Percentiles rank a stretch among this genome's conserved stretches.
phyloP scores from a whole-genome alignment of 2,888 invertebrate genomes.

The Dolichopus griseipennis region DNA sequence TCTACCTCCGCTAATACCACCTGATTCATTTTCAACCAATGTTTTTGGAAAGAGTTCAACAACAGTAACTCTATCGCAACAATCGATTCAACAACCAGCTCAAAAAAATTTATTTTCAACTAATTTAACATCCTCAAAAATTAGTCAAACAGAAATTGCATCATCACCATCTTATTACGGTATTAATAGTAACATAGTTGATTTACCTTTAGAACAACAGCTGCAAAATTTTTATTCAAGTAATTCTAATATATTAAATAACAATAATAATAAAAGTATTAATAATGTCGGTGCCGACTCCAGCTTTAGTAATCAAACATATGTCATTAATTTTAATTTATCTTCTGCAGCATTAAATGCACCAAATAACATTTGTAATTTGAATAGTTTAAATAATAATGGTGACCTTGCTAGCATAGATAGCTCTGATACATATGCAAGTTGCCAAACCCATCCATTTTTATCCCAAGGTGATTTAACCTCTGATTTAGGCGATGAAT shows the following conservation, averaged over 20 bases:
- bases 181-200: conserved; percentile 40
- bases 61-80: too few species aligned
- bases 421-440: conserved; percentile 91
- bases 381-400: conserved; percentile 41
- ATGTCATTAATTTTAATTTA: conserved; percentile 29
- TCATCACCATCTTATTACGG: conserved; percentile 40
- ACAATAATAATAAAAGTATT: conserved; percentile 24
- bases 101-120: too few species aligned
- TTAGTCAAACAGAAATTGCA: conserved; percentile 30
- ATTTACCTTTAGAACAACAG: conserved; percentile 38
- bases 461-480: conserved; percentile 74
- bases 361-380: conserved; percentile 28
- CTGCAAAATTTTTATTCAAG: conserved; percentile 26
- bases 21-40: conserved; percentile 23
- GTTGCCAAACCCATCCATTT: conserved; percentile 92
- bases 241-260: conserved; percentile 28
- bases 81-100: too few species aligned
- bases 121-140: background rate
- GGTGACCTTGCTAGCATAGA: conserved; percentile 52
- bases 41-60: conserved; percentile 18
- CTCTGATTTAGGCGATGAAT: conserved; percentile 44
- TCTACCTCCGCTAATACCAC: conserved; percentile 25
- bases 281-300: conserved; percentile 22
- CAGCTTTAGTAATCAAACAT: background rate
- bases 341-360: conserved; percentile 28